phyloP scores from a whole-genome alignment of 2,888 invertebrate species.

The Lasioglossum oenotherae region DNA sequence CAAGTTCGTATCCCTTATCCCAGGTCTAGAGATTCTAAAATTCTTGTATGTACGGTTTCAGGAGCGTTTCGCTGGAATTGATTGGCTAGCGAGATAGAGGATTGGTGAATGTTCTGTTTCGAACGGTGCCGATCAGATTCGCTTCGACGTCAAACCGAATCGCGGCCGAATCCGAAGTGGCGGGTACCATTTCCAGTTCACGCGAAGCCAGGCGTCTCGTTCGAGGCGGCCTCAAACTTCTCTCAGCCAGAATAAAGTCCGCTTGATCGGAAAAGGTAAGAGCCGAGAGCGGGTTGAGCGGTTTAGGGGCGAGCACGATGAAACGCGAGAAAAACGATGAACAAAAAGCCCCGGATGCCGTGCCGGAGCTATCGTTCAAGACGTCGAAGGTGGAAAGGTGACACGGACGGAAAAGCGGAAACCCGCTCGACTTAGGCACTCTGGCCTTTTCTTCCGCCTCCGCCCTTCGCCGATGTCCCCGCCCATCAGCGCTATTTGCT shows the following conservation, averaged over 20 bases:
- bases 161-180: slow-evolving; percentile 56
- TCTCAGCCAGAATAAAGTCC: slow-evolving; percentile 53
- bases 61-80: slow-evolving; percentile 22
- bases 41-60: not conserved
- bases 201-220: slow-evolving; percentile 43
- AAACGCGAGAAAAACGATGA: slow-evolving; percentile 44
- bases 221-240: slow-evolving; percentile 45
- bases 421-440: slow-evolving; percentile 66
- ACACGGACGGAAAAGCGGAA: slow-evolving; percentile 70
- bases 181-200: slow-evolving; percentile 52
- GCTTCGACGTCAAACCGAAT: slow-evolving; percentile 39
- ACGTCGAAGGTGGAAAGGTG: slow-evolving; percentile 69
- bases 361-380: slow-evolving; percentile 65
- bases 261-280: slow-evolving; percentile 40
- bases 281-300: slow-evolving; percentile 31
- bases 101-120: slow-evolving; percentile 26
- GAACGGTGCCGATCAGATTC: slow-evolving; percentile 38
- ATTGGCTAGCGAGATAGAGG: slow-evolving; percentile 18
- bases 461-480: not conserved
- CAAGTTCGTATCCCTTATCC: not conserved
- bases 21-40: not conserved
- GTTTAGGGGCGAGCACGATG: slow-evolving; percentile 27
- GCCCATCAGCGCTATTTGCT: slow-evolving; percentile 23
- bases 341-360: slow-evolving; percentile 59
- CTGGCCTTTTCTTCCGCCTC: slow-evolving; percentile 18